Base-by-base conservation (phyloP, 2,113 vertebrate genomes). In the Camelus bactrianus region DNA sequence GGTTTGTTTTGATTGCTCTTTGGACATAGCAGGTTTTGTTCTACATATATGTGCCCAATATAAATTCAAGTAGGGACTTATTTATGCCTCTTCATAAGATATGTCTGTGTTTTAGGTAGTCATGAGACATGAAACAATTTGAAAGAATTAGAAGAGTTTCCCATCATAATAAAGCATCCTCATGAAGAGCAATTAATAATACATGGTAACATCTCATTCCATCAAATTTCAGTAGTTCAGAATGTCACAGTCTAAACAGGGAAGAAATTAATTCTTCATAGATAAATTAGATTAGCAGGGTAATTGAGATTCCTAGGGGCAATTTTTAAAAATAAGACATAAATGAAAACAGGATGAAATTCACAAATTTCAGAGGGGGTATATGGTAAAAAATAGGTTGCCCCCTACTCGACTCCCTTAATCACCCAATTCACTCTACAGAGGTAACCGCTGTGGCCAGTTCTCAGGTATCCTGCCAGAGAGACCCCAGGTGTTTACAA, bases 221-320 rank as follows among this genome's bases (percentile, higher is more conserved):
- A n/a, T 80, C 30, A 91, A 42, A 73, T 88, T 95, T 95, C 9
- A 88, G n/a, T 89, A 81, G 32, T 85, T 94, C 28, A 87, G n/a
- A 94, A 48, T 81, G 4, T 85, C 52, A 17, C 76, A 42, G 65
- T 69, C 42, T 96, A 82, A 92, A 82, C 26, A 81, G 4, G 20
- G 58, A 77, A 46, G 64, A 94, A 77, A 76, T 86, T 81, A 94
- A 81, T 79, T 92, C 58, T 93, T 93, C 28, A 42, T 64, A 65
- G 30, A 62, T 91, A 88, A 46, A 35, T 20, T 46, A 64, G 79
- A 28, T 24, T 84, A 80, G 32, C 11, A 52, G 14, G 38, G 2
- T 56, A 75, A 70, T 92, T n/a, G 42, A 90, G 35, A 91, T 93
- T 89, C 16, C 24, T 72, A 83, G n/a, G 26, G 50, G 3, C 15